These are phyloP conservation scores for Celastrina argiolus DNA, from an alignment of 2,888 invertebrate species.

Conservation along the genomic window DNA sequence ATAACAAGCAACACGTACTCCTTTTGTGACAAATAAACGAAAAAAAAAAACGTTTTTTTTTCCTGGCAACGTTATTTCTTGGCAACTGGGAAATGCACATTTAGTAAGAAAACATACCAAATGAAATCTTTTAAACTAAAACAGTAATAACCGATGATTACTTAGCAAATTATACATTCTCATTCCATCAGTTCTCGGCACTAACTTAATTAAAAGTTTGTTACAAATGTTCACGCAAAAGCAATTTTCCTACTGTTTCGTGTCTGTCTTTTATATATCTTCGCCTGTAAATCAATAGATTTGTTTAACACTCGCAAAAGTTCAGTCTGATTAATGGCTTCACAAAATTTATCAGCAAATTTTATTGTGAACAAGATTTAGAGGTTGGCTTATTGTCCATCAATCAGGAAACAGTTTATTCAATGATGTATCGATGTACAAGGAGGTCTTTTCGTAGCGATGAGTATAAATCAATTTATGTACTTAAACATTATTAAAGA, in stretches of 20 bases:
- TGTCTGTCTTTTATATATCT: background rate
- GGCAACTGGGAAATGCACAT: too few relatives aligned
- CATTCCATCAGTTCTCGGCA: background rate
- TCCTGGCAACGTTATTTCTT: too few relatives aligned
- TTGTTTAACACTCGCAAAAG: conserved; percentile 3
- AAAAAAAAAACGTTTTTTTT: too few relatives aligned
- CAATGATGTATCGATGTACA: background rate
- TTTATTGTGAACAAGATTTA: conserved; percentile 7
- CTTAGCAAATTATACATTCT: background rate
- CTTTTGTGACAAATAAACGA: too few relatives aligned
- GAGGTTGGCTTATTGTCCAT: conserved; percentile 4
- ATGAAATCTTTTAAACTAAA: background rate
- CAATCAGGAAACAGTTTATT: background rate
- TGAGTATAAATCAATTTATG: too few relatives aligned
- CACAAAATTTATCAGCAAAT: background rate
- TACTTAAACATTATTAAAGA: too few relatives aligned
- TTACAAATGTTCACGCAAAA: background rate
- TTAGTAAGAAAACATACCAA: background rate
- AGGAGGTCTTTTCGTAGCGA: background rate
- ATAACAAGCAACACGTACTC: too few relatives aligned
- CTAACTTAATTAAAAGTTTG: background rate
- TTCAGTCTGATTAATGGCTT: conserved; percentile 2
- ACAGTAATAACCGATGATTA: background rate
- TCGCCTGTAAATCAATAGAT: conserved; percentile 4
- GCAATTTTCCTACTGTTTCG: background rate